Conservation (phyloP, 2,797 vertebrate genomes). For the Borostomias antarcticus region DNA sequence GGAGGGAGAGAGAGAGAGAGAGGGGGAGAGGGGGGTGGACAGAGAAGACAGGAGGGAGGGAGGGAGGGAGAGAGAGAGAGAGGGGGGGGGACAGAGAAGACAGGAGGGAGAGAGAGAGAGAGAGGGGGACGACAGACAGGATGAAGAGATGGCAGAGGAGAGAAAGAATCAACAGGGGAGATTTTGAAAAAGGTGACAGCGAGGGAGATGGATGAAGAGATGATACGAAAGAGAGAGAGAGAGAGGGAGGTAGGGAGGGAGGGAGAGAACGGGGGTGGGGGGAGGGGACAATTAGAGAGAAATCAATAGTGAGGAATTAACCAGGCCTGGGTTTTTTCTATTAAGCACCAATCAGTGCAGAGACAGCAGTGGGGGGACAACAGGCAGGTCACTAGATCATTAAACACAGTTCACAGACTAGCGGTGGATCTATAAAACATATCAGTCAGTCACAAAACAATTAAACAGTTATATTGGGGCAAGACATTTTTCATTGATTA, state of each 20-base stretch:
- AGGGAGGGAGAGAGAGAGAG: background rate
- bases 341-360: constrained; percentile 25
- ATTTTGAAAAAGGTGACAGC: too few species aligned
- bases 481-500: too few species aligned
- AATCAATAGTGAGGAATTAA: constrained; percentile 19
- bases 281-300: constrained; percentile 6
- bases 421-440: background rate
- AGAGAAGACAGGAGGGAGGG: constrained; percentile 1
- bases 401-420: constrained; percentile 17
- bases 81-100: too few species aligned
- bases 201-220: constrained; percentile 17
- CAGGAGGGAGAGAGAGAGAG: too few species aligned
- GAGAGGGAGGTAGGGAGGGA: background rate
- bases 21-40: too few species aligned
- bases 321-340: constrained; percentile 25
- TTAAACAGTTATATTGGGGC: too few species aligned
- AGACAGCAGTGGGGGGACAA: constrained; percentile 10
- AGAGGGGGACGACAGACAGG: constrained; percentile 7
- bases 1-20: constrained; percentile 19
- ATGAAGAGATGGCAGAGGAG: constrained; percentile 1
- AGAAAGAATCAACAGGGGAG: too few species aligned
- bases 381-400: background rate
- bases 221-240: too few species aligned
- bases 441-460: too few species aligned
- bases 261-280: background rate